Evolutionary conservation across 2,797 vertebrate species (phyloP).

Genomic region (Lerista edwardsae): DNA sequence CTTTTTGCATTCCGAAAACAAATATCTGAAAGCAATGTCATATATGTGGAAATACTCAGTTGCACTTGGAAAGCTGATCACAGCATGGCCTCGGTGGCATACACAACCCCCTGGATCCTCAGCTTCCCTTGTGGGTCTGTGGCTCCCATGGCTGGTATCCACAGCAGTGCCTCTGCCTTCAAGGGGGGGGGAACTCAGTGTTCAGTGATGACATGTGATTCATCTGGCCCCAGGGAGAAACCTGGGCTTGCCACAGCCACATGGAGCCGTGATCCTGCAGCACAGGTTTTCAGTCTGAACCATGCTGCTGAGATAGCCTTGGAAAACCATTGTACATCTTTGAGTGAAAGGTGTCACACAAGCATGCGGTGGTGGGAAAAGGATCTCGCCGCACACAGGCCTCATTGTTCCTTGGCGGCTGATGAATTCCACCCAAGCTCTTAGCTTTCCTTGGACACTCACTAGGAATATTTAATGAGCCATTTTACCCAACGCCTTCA

Average conservation of each 20-base stretch:
- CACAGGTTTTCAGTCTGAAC: not conserved
- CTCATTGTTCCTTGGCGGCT: constrained; percentile 3
- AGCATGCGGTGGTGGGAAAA: not conserved
- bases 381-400: constrained; percentile 5
- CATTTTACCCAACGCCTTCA: constrained; percentile 23
- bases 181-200: too few relatives aligned
- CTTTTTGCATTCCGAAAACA: not conserved
- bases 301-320: not conserved
- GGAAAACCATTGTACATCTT: constrained; percentile 12
- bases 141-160: not conserved
- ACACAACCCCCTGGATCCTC: not conserved
- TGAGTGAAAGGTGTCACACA: not conserved
- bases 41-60: not conserved
- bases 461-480: constrained; percentile 33
- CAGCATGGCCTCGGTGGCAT: not conserved
- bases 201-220: not conserved
- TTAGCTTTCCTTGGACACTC: constrained; percentile 30
- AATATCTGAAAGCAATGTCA: not conserved
- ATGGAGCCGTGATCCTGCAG: fast-evolving
- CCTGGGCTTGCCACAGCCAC: not conserved
- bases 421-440: constrained; percentile 4
- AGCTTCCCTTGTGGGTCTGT: not conserved
- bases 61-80: not conserved
- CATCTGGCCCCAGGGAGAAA: not conserved
- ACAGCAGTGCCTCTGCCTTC: not conserved